Percentiles rank a stretch among this genome's conserved stretches.
Evolutionary conservation across 2,888 invertebrate genomes (phyloP).

Genomic region (Rhogogaster chlorosoma): DNA sequence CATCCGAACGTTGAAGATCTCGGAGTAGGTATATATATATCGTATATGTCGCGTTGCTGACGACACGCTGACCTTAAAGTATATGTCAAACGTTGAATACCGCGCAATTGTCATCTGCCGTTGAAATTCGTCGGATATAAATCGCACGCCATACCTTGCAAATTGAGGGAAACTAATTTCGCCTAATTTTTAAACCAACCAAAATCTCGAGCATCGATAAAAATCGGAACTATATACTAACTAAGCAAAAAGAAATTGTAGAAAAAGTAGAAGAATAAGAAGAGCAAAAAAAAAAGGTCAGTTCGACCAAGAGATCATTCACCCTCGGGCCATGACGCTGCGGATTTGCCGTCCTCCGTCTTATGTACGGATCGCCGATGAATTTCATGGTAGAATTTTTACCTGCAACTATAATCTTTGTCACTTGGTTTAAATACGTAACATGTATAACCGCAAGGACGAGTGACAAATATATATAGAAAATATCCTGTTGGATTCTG

Average conservation of each 20-base stretch:
- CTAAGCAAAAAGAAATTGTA: not conserved
- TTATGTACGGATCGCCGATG: not conserved
- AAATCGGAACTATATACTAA: not conserved
- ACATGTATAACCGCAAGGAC: not conserved
- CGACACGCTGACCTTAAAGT: slow-evolving; percentile 29
- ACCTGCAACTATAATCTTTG: not conserved
- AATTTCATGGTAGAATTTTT: slow-evolving; percentile 17
- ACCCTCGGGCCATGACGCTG: slow-evolving; percentile 33
- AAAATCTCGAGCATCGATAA: not conserved
- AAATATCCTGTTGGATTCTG: too few relatives aligned
- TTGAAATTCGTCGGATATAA: not conserved
- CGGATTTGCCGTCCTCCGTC: slow-evolving; percentile 28
- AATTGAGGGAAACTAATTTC: not conserved
- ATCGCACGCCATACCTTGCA: not conserved
- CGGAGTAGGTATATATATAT: not conserved
- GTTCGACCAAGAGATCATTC: slow-evolving; percentile 24
- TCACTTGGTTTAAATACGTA: not conserved
- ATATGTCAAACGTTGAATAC: slow-evolving; percentile 39
- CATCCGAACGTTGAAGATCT: not conserved
- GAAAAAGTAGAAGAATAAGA: not conserved
- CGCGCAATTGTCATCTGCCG: not conserved
- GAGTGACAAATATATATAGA: too few relatives aligned
- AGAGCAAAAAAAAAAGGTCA: slow-evolving; percentile 12
- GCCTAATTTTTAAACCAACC: not conserved
- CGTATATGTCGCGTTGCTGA: not conserved